Percentiles rank a stretch among this genome's conserved stretches.
Evolutionary conservation across 2,797 vertebrate genomes (phyloP).

Genomic region (Myotis daubentonii): DNA sequence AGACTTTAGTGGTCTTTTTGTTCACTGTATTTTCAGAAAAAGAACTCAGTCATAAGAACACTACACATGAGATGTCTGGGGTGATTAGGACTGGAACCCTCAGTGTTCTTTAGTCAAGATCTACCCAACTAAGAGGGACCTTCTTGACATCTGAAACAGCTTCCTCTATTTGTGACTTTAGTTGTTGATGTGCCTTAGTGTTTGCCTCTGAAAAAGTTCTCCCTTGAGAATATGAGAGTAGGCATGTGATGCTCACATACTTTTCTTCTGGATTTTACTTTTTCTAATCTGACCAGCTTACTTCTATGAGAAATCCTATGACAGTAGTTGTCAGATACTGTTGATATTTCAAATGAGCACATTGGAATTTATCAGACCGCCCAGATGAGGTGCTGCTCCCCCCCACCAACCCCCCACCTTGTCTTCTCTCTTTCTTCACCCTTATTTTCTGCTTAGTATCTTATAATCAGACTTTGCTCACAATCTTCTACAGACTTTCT

Average conservation of each 20-base stretch:
- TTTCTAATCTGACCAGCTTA: background rate
- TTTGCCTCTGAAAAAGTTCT: background rate
- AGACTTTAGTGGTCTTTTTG: background rate
- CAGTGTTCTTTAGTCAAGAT: background rate
- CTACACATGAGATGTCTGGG: background rate
- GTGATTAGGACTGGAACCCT: background rate
- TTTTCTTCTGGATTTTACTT: background rate
- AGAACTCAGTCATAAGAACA: background rate
- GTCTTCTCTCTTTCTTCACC: background rate
- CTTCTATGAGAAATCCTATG: background rate
- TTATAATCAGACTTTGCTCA: background rate
- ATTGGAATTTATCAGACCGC: background rate
- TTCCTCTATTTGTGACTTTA: background rate
- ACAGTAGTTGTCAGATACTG: background rate
- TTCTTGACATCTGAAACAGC: accelerated
- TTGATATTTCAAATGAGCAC: background rate
- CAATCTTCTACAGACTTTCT: background rate
- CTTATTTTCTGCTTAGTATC: background rate
- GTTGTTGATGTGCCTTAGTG: background rate
- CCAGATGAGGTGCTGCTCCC: background rate
- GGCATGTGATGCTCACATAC: background rate
- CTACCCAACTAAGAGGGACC: background rate
- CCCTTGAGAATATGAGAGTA: background rate
- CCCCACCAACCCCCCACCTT: background rate
- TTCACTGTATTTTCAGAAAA: background rate